Evolutionary conservation across 2,888 invertebrate species (phyloP), one percentile per base, ranked within the genome.

Genomic region (Troilus luridus): DNA sequence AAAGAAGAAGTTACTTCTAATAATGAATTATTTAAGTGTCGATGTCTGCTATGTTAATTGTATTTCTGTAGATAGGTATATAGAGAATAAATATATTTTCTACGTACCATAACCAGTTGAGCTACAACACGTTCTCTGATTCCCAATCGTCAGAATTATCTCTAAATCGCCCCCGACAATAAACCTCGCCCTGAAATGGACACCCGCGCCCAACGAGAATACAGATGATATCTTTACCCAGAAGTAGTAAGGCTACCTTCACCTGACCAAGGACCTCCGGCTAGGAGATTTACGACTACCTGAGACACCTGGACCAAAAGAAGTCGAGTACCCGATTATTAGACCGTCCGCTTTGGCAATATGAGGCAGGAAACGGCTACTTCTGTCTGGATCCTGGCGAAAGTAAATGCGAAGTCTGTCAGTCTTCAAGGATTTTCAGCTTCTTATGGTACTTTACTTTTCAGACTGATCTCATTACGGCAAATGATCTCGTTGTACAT

Each of bases 191-290:
- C 41, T 17, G 7, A 27, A 41, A 77, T 77, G 72, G 72, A 77
- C 41, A 27, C 24, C 67, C 24, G 72, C 41, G 9, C 41, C 6
- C 17, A 77, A 77, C 6, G 7, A 77, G 72, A 77, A 77, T 77
- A 77, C 72, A 77, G 72, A 77, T 77, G 72, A 27, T 77, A 77
- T 77, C 72, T 77, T 77, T 77, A 77, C 72, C 7, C 17, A 77
- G 72, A 41, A 41, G 27, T 27, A 27, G 72, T 41, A 77, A 77
- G 72, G 72, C 64, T n/a, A n/a, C 41, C 27, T 41, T 41, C 72
- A 41, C 72, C 27, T 6, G 8, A 19, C 72, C 72, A 77, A 77
- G 72, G 72, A 77, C 72, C 14, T 41, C 41, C 2, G 17, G 17
- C 27, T 19, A 21, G 27, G 21, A 3, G 27, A 41, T 41, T 77